Evolutionary conservation across 1,140 invertebrate genomes (phyloP), one percentile per base, ranked within the genome.

Genomic region (Dicyema japonicum): DNA sequence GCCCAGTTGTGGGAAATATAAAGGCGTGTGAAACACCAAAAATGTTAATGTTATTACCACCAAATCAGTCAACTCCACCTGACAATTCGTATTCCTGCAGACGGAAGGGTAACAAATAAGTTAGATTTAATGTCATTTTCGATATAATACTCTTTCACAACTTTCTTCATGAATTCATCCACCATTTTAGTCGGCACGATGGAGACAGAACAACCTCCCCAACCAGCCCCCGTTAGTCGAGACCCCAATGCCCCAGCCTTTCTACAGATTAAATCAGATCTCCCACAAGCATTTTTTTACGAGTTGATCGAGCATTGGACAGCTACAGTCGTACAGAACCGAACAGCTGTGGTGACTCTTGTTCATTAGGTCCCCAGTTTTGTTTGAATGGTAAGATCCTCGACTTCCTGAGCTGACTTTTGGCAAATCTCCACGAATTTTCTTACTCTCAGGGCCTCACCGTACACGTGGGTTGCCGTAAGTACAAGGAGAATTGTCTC

Each of bases 131-230:
- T n/a, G n/a, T n/a, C n/a, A n/a, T n/a, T n/a, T n/a, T 59, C 47
- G n/a, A 47, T 40, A 34, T 65, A 70, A 43, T 66, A 74, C 22
- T 65, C 54, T 31, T 64, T 52, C 41, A 62, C 64, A 14, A 85
- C 44, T 24, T 47, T 53, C 7, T 61, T 45, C 2, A 80, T 58
- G 41, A 74, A 78, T 24, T 59, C 40, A 2, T 60, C 46, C 2
- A 67, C 60, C 24, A 61, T 56, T 15, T 63, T 58, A 24, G 60
- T 54, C 1, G 63, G 58, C 30, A 67, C 62, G 34, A 92, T 54
- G 13, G 75, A 72, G 9, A 92, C 74, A 30, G 69, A 62, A 49
- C 78, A 90, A 2, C 82, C 82, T 13, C 82, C 82, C 82, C 82
- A 90, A 13, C 71, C 74, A 16, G 50, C 50, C 18, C 85, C 85